phyloP scores from a whole-genome alignment of 2,113 vertebrate genomes.

The Rallus limicola region DNA sequence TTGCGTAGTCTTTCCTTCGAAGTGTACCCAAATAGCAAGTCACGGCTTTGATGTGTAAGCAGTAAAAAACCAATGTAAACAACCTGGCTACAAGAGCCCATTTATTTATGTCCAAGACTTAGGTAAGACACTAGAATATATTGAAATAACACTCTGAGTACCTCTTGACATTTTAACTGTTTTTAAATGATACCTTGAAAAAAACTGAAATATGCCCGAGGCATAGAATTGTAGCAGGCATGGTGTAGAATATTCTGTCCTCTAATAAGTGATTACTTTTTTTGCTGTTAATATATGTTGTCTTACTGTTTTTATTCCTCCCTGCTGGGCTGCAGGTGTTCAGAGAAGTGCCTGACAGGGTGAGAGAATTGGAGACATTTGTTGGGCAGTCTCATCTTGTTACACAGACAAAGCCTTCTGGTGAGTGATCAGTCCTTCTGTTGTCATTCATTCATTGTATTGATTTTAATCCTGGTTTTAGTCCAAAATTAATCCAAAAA shows the following conservation, averaged over 20 bases:
- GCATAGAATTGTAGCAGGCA: not conserved
- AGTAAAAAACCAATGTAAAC: not conserved
- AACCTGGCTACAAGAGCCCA: not conserved
- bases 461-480: not conserved
- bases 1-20: not conserved
- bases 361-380: slow-evolving; percentile 78
- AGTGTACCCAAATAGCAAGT: not conserved
- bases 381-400: slow-evolving; percentile 67
- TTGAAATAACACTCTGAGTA: not conserved
- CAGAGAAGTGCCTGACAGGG: slow-evolving; percentile 81
- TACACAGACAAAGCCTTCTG: slow-evolving; percentile 75
- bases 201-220: not conserved
- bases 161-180: not conserved
- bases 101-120: not conserved
- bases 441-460: not conserved
- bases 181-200: not conserved
- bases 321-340: slow-evolving; percentile 72
- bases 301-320: not conserved
- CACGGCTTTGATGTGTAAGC: not conserved
- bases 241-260: not conserved
- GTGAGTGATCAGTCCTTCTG: slow-evolving; percentile 34
- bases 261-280: not conserved
- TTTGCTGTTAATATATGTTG: not conserved
- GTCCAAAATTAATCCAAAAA: not conserved
- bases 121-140: not conserved